Base-by-base conservation (phyloP, 2,113 vertebrate genomes). In the Amphiprion ocellaris region DNA sequence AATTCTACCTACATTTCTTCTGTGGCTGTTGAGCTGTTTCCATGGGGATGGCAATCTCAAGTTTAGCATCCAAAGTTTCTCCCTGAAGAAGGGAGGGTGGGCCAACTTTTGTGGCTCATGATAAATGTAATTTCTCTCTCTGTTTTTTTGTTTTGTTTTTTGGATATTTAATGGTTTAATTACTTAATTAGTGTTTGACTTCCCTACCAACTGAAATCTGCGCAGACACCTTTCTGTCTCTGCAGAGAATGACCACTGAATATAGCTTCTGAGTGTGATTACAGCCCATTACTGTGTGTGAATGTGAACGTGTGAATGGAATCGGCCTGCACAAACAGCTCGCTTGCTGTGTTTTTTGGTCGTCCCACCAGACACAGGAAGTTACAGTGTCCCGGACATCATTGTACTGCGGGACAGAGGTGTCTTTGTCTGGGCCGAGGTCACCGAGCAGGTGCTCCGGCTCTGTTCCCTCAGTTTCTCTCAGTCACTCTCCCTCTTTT, bases 371-470 rank as follows among this genome's bases (percentile, higher is more conserved):
- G 89, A 90, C 86, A 87, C 90, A 90, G 90, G 89, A 92, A 90
- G 89, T 83, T 66, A 80, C 87, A 89, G 90, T 83, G 90, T 87
- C 83, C 77, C 58, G 70, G 88, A 76, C 81, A 65, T 74, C 87
- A 90, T 91, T 93, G 89, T 92, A 81, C 65, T 67, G 80, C 23
- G 71, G 85, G 92, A 95, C 93, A 95, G 93, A 93, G 82, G 83
- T 90, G 87, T 86, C 94, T 94, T 95, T 95, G 94, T 94, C 79
- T 76, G 74, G 71, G 78, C 77, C n/a, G 85, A 86, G 80, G 85
- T 88, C 44, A 74, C 87, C 46, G 90, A 92, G 90, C 94, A 94
- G 94, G 94, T 94, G 94, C 91, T 90, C 80, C 37, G 24, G 81
- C 68, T 87, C 82, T 78, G 81, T 84, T 77, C 74, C 66, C 75